phyloP scores from a whole-genome alignment of 2,888 invertebrate genomes.

The Achlya flavicornis region DNA sequence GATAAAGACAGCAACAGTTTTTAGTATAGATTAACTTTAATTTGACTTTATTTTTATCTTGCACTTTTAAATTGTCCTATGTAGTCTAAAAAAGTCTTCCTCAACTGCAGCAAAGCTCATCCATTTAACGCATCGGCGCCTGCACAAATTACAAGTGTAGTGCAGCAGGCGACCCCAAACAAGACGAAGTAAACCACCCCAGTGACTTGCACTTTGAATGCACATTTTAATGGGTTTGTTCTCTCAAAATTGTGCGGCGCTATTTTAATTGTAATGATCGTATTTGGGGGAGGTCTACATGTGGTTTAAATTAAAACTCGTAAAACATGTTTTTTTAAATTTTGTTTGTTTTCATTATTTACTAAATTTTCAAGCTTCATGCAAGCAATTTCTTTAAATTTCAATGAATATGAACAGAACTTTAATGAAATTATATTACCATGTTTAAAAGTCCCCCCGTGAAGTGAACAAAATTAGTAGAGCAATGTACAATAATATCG shows the following conservation, averaged over 20 bases:
- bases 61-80: neutral
- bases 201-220: slow-evolving; percentile 78
- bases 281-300: slow-evolving; percentile 30
- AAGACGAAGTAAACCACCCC: slow-evolving; percentile 53
- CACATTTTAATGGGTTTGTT: slow-evolving; percentile 74
- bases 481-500: neutral
- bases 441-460: no score
- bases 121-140: slow-evolving; percentile 72
- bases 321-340: neutral
- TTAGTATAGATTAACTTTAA: no score
- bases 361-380: neutral
- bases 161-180: slow-evolving; percentile 44
- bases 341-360: neutral
- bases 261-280: slow-evolving; percentile 56
- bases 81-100: slow-evolving; percentile 35
- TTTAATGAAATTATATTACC: no score
- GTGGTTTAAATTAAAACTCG: slow-evolving; percentile 7
- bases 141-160: slow-evolving; percentile 69
- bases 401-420: no score
- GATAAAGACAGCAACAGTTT: no score
- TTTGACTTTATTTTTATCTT: neutral
- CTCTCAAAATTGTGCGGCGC: slow-evolving; percentile 45
- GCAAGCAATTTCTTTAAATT: no score
- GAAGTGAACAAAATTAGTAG: no score
- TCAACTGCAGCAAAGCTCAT: slow-evolving; percentile 62